Conservation (phyloP, 1,140 invertebrate genomes). For the Drosophila tropicalis region DNA sequence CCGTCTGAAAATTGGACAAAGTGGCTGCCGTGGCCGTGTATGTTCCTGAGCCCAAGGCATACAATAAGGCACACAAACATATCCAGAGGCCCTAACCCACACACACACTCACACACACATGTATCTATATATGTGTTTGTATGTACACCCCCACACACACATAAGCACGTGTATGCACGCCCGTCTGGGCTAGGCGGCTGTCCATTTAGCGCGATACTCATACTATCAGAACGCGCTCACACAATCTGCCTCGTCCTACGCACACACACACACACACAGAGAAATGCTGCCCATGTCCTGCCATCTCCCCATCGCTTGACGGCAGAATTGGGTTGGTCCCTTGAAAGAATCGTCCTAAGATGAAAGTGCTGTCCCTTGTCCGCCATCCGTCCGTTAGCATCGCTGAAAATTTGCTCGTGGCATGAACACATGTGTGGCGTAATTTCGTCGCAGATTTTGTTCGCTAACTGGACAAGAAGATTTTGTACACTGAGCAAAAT, state of each 20-base stretch:
- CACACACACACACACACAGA: slow-evolving; percentile 31
- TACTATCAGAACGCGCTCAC: slow-evolving; percentile 54
- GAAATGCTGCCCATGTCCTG: slow-evolving; percentile 62
- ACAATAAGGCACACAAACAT: slow-evolving; percentile 75
- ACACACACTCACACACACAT: slow-evolving; percentile 25
- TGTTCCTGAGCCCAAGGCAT: slow-evolving; percentile 69
- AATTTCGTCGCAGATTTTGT: slow-evolving; percentile 81
- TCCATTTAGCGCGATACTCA: slow-evolving; percentile 74
- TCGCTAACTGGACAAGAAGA: slow-evolving; percentile 81
- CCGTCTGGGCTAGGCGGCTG: slow-evolving; percentile 61
- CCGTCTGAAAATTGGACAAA: slow-evolving; percentile 81
- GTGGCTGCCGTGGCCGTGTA: slow-evolving; percentile 67
- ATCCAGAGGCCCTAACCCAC: slow-evolving; percentile 49
- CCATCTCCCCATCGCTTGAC: slow-evolving; percentile 49
- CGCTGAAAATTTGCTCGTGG: slow-evolving; percentile 81
- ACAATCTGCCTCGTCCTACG: slow-evolving; percentile 57
- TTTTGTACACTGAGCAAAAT: slow-evolving; percentile 60
- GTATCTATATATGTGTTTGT: slow-evolving; percentile 2
- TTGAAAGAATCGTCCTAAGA: slow-evolving; percentile 81
- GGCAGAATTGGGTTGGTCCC: slow-evolving; percentile 78
- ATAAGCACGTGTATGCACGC: slow-evolving; percentile 47
- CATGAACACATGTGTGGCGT: slow-evolving; percentile 81
- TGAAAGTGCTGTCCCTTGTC: slow-evolving; percentile 80
- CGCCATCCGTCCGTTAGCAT: slow-evolving; percentile 71
- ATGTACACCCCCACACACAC: slow-evolving; percentile 31